Base-by-base conservation (phyloP, 2,797 vertebrate genomes). In the Mycteria americana region DNA sequence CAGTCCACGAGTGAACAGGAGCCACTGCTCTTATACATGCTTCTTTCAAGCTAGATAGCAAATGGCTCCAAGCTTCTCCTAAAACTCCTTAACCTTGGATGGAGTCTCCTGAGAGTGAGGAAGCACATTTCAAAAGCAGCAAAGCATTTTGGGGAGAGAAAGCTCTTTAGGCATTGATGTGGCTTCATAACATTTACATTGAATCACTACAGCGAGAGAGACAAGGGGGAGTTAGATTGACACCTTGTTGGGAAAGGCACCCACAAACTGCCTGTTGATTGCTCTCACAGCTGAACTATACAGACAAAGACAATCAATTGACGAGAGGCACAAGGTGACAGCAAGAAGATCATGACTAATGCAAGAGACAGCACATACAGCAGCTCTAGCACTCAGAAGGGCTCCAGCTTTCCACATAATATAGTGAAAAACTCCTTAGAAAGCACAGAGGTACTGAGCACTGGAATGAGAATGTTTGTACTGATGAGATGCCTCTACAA, bases 231-330 rank as follows among this genome's bases (percentile, higher is more conserved):
- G 69, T 81, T 74, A 68, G 45, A 95, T 7, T 84, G 88, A 75
- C 53, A 75, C 69, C 57, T 68, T 75, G 74, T 41, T 37, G 57
- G 83, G 76, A 95, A 95, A 95, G 85, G 82, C 82, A 88, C 85
- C 74, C 65, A 68, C 84, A 59, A 65, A 53, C 37, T 69, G 57
- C 77, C 69, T 77, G 60, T 50, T 46, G 31, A 43, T 41, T 39
- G 80, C 50, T 83, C 89, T 93, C 72, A 13, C 25, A 33, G 76
- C 68, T 90, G 31, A 88, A 56, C 2, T 14, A 16, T 23, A 60
- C 22, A 60, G 27, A 51, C 43, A 60, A 73, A 72, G 85, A 73
- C 51, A 85, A 79, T 85, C 43, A 35, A 2, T 27, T 13, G 41
- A 27, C 4, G 11, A 80, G 57, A 93, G 18, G 80, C 46, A 76